These are phyloP conservation scores for Forficula auricularia DNA, from an alignment of 1,140 invertebrate species.

Conservation along the genomic window DNA sequence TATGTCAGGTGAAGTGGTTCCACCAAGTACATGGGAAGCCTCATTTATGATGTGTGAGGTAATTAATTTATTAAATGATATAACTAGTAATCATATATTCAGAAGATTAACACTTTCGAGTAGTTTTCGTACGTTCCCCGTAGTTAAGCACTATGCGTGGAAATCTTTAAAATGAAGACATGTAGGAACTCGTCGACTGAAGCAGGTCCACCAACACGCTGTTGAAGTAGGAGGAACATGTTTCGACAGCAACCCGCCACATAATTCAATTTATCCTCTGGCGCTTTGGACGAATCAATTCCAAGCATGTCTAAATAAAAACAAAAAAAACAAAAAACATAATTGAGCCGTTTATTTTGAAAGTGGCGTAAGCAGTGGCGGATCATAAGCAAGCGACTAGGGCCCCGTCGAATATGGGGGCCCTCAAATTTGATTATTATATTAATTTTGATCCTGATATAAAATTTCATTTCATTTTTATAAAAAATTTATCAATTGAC, in stretches of 20 bases:
- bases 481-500: no score
- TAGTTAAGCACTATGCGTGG: no score
- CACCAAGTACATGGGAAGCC: slow-evolving; percentile 55
- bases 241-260: slow-evolving; percentile 79
- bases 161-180: slow-evolving; percentile 92
- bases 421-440: no score
- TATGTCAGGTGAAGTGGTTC: slow-evolving; percentile 76
- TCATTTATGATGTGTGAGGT: slow-evolving; percentile 55
- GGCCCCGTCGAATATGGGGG: no score
- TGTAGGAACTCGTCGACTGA: slow-evolving; percentile 97
- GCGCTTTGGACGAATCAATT: slow-evolving; percentile 81
- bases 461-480: no score
- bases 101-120: slow-evolving; percentile 8
- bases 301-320: slow-evolving; percentile 56
- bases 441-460: no score
- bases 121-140: slow-evolving; percentile 1
- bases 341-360: no score
- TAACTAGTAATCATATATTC: slow-evolving; percentile 4
- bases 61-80: slow-evolving; percentile 10
- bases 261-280: slow-evolving; percentile 85
- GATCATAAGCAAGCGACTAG: no score
- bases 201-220: slow-evolving; percentile 58
- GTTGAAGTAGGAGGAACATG: slow-evolving; percentile 73
- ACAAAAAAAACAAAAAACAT: no score
- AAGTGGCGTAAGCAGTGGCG: no score